Conservation (phyloP, 2,113 vertebrate genomes). For the Macroglossus sobrinus region DNA sequence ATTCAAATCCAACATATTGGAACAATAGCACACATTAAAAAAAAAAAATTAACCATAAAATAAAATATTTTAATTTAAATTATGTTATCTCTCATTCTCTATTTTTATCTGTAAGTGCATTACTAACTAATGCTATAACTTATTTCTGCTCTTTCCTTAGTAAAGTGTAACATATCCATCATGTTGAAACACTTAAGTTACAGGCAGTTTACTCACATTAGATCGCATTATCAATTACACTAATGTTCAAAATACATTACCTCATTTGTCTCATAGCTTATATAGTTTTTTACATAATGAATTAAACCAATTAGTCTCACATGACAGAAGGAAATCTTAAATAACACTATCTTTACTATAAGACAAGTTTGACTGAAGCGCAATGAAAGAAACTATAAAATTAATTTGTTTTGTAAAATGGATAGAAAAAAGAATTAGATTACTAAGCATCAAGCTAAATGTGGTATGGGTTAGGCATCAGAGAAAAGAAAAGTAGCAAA, state of each 20-base stretch:
- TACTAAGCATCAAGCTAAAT: slow-evolving; percentile 61
- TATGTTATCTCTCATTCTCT: slow-evolving; percentile 17
- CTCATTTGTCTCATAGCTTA: slow-evolving; percentile 74
- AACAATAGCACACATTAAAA: not conserved
- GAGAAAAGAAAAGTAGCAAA: slow-evolving; percentile 12
- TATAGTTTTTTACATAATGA: slow-evolving; percentile 81
- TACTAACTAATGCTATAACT: slow-evolving; percentile 64
- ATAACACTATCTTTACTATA: slow-evolving; percentile 79
- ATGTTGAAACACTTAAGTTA: slow-evolving; percentile 72
- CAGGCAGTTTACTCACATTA: slow-evolving; percentile 80
- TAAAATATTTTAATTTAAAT: slow-evolving; percentile 56
- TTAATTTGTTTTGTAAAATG: slow-evolving; percentile 68
- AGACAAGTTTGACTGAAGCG: slow-evolving; percentile 75
- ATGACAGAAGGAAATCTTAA: slow-evolving; percentile 81
- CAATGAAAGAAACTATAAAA: slow-evolving; percentile 69
- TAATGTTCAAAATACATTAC: slow-evolving; percentile 82
- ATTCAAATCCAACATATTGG: slow-evolving; percentile 18
- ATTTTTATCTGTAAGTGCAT: slow-evolving; percentile 64
- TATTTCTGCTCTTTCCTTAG: slow-evolving; percentile 64
- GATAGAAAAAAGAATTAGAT: slow-evolving; percentile 52
- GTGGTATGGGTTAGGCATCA: not conserved
- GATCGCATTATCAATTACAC: slow-evolving; percentile 80
- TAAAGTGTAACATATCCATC: slow-evolving; percentile 77
- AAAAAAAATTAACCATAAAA: not conserved
- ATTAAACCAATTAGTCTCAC: slow-evolving; percentile 83